Percentiles rank a stretch among this genome's conserved stretches.
phyloP scores from a whole-genome alignment of 2,113 vertebrate species.

The Odontophorus gujanensis region DNA sequence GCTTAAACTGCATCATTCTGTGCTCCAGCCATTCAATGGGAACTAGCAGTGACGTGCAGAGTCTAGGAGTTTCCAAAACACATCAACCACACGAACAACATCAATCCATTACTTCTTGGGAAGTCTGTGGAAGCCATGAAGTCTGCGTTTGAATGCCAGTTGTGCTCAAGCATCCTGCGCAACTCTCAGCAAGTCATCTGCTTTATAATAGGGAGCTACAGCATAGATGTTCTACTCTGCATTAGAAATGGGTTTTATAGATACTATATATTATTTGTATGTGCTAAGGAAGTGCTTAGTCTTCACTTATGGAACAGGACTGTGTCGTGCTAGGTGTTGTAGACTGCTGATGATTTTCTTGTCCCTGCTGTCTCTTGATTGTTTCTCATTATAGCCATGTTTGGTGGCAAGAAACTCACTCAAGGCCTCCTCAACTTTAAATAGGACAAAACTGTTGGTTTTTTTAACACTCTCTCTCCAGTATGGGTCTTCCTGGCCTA shows the following conservation, averaged over 20 bases:
- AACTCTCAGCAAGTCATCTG: not conserved
- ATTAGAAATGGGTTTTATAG: not conserved
- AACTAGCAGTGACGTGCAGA: not conserved
- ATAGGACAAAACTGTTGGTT: not conserved
- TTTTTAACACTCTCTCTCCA: not conserved
- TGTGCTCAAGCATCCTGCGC: not conserved
- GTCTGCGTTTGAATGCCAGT: not conserved
- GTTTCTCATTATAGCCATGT: not conserved
- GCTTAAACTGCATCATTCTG: not conserved
- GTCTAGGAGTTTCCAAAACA: not conserved
- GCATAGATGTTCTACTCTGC: not conserved
- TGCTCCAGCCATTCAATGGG: not conserved
- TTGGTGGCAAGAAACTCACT: not conserved
- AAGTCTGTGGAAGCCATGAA: not conserved
- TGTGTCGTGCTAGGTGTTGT: fast-evolving
- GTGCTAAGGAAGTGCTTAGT: not conserved
- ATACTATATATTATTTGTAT: not conserved
- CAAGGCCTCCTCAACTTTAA: not conserved
- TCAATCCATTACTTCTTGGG: not conserved
- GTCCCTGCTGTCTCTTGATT: not conserved
- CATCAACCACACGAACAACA: not conserved
- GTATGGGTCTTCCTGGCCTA: not conserved
- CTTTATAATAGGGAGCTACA: too few relatives aligned
- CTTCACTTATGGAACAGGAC: not conserved
- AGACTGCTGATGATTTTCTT: not conserved